Conservation (phyloP, 2,888 invertebrate genomes). For the Chrysolina americana region DNA sequence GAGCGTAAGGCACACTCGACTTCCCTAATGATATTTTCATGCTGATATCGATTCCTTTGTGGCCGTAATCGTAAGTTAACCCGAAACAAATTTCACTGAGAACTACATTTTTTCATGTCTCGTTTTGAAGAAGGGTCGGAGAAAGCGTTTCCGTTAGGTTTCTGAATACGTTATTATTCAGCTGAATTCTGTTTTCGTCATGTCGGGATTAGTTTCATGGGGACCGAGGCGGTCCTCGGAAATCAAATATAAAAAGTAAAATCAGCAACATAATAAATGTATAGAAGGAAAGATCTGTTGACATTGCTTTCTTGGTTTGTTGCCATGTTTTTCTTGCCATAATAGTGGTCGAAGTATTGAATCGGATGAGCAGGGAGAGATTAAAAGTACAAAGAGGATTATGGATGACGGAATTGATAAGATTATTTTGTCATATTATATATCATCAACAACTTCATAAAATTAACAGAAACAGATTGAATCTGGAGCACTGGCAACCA, state of each 20-base stretch:
- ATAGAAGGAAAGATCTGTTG: neutral
- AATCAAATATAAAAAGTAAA: neutral
- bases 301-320: slow-evolving; percentile 11
- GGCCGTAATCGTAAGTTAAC: slow-evolving; percentile 16
- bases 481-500: too few species aligned
- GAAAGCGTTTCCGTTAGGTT: neutral
- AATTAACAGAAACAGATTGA: too few species aligned
- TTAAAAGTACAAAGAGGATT: too few species aligned
- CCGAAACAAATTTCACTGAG: slow-evolving; percentile 7
- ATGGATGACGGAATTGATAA: too few species aligned
- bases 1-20: neutral
- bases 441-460: too few species aligned
- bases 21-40: slow-evolving; percentile 13
- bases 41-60: slow-evolving; percentile 30
- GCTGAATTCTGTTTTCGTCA: slow-evolving; percentile 8
- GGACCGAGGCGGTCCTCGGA: neutral
- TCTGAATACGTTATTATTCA: slow-evolving; percentile 16
- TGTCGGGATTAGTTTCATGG: slow-evolving; percentile 3
- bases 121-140: slow-evolving; percentile 13
- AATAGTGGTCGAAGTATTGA: too few species aligned
- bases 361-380: too few species aligned
- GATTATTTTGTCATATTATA: too few species aligned
- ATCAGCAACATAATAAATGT: neutral
- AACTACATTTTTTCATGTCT: slow-evolving; percentile 16
- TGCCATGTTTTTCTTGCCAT: neutral